Percentiles rank a stretch among this genome's conserved stretches.
phyloP scores from a whole-genome alignment of 2,797 vertebrate genomes.

The Varecia variegata region DNA sequence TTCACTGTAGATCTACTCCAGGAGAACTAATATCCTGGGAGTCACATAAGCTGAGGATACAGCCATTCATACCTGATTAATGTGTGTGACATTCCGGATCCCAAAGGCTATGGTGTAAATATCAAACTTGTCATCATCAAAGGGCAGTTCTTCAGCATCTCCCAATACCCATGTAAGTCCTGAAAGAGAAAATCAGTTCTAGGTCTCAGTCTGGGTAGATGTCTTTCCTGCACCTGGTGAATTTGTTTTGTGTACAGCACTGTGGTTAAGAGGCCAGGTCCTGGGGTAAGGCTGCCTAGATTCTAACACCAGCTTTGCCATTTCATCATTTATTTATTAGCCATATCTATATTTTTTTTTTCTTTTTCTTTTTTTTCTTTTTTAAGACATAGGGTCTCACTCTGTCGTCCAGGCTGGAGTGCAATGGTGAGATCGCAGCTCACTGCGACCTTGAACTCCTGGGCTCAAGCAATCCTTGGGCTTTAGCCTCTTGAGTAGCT shows the following conservation, averaged over 20 bases:
- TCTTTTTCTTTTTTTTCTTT: background rate
- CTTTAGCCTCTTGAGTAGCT: background rate
- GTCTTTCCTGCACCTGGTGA: background rate
- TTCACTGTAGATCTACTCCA: background rate
- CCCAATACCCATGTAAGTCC: slow-evolving; percentile 96
- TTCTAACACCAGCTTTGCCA: background rate
- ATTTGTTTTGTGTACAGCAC: background rate
- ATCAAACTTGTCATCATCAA: slow-evolving; percentile 94
- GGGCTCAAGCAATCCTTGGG: background rate
- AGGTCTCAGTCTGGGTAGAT: background rate
- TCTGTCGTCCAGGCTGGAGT: background rate
- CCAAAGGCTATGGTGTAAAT: slow-evolving; percentile 97
- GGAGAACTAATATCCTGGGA: background rate
- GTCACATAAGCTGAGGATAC: background rate
- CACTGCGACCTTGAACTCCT: background rate
- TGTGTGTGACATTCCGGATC: slow-evolving; percentile 95
- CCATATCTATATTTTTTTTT: background rate
- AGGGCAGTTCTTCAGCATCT: slow-evolving; percentile 96
- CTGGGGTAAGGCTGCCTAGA: background rate
- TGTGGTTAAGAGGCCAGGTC: background rate
- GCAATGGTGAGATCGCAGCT: too few species aligned
- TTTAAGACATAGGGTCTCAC: background rate
- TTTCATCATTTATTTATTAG: background rate
- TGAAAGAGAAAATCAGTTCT: slow-evolving; percentile 74
- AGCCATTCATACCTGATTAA: slow-evolving; percentile 88